phyloP scores from a whole-genome alignment of 2,797 vertebrate genomes.

The Rhinogobio ventralis region DNA sequence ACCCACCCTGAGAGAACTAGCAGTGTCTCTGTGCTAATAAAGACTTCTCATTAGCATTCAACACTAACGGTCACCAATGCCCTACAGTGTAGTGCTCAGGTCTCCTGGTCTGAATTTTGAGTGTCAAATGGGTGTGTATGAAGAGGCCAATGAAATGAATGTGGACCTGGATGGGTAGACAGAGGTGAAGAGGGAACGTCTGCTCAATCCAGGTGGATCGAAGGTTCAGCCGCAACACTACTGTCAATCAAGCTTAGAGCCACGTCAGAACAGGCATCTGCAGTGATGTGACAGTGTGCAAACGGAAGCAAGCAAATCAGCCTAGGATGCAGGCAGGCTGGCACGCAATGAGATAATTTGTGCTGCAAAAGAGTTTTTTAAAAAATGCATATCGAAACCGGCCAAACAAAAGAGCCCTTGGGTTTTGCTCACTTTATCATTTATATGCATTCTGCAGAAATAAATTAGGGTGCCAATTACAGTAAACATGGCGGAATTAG shows the following conservation, averaged over 20 bases:
- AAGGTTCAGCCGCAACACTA: constrained; percentile 1
- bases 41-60: constrained; percentile 21
- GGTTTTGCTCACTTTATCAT: constrained; percentile 38
- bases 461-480: constrained; percentile 34
- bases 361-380: constrained; percentile 23
- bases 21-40: constrained; percentile 20
- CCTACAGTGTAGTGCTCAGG: neutral
- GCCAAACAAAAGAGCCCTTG: constrained; percentile 30
- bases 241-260: constrained; percentile 51
- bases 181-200: constrained; percentile 19
- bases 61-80: constrained; percentile 9
- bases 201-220: constrained; percentile 8
- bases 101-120: constrained; percentile 38
- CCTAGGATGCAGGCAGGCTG: constrained; percentile 18
- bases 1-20: constrained; percentile 14
- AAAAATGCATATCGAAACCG: neutral
- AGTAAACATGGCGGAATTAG: constrained; percentile 2
- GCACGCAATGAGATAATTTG: constrained; percentile 34
- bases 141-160: neutral
- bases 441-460: constrained; percentile 25
- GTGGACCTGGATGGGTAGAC: neutral
- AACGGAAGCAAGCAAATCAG: constrained; percentile 32
- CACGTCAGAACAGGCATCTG: neutral
- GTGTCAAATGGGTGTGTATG: constrained; percentile 18
- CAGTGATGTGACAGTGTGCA: constrained; percentile 16